Conservation (phyloP, 2,888 invertebrate genomes). For the Cephonodes hylas region DNA sequence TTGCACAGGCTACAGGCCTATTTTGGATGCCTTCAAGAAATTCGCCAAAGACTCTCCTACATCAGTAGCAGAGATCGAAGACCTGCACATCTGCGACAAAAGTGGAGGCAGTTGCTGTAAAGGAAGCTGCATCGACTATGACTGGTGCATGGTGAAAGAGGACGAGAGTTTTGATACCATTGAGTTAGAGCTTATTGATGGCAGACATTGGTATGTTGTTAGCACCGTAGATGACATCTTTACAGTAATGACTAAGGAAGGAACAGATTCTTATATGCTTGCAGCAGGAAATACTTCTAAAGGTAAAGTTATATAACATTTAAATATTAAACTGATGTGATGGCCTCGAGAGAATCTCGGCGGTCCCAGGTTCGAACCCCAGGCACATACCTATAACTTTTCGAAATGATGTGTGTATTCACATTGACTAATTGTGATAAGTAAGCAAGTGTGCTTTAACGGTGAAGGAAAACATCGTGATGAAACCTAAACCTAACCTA, state of each 20-base stretch:
- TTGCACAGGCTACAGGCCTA: conserved; percentile 86
- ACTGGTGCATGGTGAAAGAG: conserved; percentile 26
- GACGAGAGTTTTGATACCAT: conserved; percentile 12
- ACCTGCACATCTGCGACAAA: conserved; percentile 35
- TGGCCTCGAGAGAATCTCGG: too few relatives aligned
- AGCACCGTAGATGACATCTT: conserved; percentile 73
- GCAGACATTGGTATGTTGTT: conserved; percentile 77
- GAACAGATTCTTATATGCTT: conserved; percentile 77
- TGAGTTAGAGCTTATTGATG: conserved; percentile 40
- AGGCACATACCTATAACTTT: too few relatives aligned
- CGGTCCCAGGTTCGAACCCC: too few relatives aligned
- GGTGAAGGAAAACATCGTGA: too few relatives aligned
- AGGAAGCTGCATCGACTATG: conserved; percentile 21
- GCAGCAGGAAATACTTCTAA: conserved; percentile 87
- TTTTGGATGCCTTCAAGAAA: conserved; percentile 82
- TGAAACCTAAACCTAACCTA: too few relatives aligned
- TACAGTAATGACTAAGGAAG: conserved; percentile 64
- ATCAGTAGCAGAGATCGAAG: conserved; percentile 47
- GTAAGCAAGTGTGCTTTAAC: too few relatives aligned
- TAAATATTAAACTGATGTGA: too few relatives aligned
- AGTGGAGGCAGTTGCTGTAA: conserved; percentile 25
- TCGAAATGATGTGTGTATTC: too few relatives aligned
- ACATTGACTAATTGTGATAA: too few relatives aligned
- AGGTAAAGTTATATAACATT: conserved; percentile 62
- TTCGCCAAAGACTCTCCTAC: conserved; percentile 71